A percentile compares a stretch with the other conserved stretches of the same genome.
phyloP scores from a whole-genome alignment of 2,888 invertebrate genomes.

The Phortica magna region DNA sequence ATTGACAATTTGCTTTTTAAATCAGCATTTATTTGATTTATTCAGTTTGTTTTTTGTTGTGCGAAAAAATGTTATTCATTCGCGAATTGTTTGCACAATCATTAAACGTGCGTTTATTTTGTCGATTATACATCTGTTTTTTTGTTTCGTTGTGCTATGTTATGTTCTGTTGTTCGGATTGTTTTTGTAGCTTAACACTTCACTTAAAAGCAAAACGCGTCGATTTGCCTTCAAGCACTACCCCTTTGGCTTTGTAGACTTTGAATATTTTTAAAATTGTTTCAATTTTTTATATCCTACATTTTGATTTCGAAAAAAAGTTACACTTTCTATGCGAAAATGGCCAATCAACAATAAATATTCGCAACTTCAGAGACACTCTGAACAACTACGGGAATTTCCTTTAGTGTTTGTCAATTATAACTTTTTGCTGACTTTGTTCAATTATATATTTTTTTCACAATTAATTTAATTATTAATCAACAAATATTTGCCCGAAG shows the following conservation, averaged over 20 bases:
- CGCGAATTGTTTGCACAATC: background rate
- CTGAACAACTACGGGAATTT: no score
- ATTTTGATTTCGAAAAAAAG: no score
- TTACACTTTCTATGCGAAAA: no score
- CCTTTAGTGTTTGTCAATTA: background rate
- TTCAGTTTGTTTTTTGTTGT: conserved; percentile 31
- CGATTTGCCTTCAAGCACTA: no score
- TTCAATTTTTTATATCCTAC: no score
- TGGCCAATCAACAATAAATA: no score
- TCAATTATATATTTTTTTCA: background rate
- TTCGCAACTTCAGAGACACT: no score
- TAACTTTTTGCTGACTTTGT: background rate
- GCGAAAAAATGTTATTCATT: conserved; percentile 3
- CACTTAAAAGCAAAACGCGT: no score
- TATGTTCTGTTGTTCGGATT: no score
- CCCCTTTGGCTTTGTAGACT: no score
- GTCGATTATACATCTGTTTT: background rate
- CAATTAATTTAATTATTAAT: conserved; percentile 16
- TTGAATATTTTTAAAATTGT: no score
- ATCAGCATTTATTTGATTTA: conserved; percentile 18
- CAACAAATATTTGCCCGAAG: conserved; percentile 1
- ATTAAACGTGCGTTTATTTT: background rate
- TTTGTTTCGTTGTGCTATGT: background rate
- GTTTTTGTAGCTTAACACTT: background rate
- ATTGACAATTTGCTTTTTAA: conserved; percentile 41